Conservation (phyloP, 2,888 invertebrate species). For the Drosophila neotestacea region DNA sequence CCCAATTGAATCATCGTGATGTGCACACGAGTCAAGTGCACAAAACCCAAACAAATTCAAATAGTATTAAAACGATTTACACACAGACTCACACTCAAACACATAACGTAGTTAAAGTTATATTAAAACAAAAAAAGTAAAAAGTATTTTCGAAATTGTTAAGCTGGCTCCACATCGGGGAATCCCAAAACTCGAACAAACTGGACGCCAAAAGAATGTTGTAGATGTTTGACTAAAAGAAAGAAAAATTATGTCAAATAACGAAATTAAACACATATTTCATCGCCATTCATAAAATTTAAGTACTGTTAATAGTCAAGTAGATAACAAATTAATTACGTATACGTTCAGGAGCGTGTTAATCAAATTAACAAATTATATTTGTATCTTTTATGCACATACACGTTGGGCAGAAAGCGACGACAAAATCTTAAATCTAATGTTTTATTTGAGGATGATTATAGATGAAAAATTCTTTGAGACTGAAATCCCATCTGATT, state of each 20-base stretch:
- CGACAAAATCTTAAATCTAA: too few relatives aligned
- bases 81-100: slow-evolving; percentile 22
- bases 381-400: slow-evolving; percentile 10
- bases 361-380: slow-evolving; percentile 42
- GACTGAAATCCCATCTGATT: too few relatives aligned
- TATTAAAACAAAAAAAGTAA: not conserved
- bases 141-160: slow-evolving; percentile 19
- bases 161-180: not conserved
- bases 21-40: slow-evolving; percentile 33
- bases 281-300: slow-evolving; percentile 55
- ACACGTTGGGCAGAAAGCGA: too few relatives aligned
- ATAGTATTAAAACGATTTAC: slow-evolving; percentile 57
- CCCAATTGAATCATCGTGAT: slow-evolving; percentile 2
- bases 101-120: not conserved
- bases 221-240: slow-evolving; percentile 8
- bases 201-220: slow-evolving; percentile 35
- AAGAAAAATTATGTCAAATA: not conserved
- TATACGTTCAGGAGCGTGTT: slow-evolving; percentile 28
- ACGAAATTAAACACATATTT: slow-evolving; percentile 32
- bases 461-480: too few relatives aligned
- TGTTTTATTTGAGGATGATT: too few relatives aligned
- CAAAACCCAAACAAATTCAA: slow-evolving; percentile 47
- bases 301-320: slow-evolving; percentile 49
- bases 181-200: slow-evolving; percentile 23
- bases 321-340: slow-evolving; percentile 15